phyloP scores from a whole-genome alignment of 2,888 invertebrate species.

The Pherbina coryleti region DNA sequence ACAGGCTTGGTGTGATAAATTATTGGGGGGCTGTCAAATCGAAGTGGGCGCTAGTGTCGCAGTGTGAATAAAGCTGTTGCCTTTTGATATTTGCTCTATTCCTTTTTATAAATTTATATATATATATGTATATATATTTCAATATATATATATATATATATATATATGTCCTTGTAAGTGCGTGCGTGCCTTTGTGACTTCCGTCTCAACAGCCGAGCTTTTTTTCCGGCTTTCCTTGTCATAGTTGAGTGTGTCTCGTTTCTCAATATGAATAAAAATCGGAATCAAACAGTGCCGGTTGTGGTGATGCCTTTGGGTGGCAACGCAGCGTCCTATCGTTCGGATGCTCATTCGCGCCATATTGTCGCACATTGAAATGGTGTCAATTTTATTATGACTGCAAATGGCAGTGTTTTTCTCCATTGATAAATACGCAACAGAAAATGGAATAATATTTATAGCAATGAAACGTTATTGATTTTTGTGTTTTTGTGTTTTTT shows the following conservation, averaged over 20 bases:
- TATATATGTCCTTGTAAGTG: neutral
- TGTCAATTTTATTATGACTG: neutral
- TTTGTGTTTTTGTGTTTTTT: no score
- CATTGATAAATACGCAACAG: no score
- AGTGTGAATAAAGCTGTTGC: no score
- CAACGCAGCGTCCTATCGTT: neutral
- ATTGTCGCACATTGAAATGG: neutral
- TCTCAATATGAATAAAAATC: neutral
- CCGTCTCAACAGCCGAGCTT: no score
- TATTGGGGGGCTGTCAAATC: no score
- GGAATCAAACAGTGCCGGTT: neutral
- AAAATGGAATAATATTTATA: no score
- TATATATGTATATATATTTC: no score
- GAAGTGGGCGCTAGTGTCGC: no score
- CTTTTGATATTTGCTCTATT: no score
- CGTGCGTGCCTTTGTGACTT: neutral
- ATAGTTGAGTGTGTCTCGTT: neutral
- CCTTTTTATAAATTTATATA: neutral
- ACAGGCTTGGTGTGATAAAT: neutral
- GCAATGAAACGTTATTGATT: no score
- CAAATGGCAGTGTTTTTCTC: neutral
- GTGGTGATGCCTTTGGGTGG: neutral
- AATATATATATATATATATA: no score
- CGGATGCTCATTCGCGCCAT: neutral
- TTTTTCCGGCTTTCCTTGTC: no score